Evolutionary conservation across 2,797 vertebrate genomes (phyloP), one percentile per base, ranked within the genome.

Genomic region (Halcyon leucocephala): DNA sequence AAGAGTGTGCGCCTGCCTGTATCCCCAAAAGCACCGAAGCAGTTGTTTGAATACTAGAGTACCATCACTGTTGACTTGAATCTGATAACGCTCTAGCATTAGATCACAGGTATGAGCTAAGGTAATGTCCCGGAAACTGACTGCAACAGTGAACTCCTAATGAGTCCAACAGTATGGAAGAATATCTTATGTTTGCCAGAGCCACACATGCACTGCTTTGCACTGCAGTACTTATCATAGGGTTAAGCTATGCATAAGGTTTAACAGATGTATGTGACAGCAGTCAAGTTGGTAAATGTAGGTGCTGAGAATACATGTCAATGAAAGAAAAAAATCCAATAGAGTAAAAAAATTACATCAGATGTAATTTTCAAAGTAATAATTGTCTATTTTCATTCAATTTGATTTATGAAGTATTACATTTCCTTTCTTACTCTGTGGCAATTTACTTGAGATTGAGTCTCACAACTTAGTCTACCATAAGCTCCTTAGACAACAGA

Each of bases 401-500:
- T 65, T 90, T 90, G 9, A 42, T 86, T 58, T 46, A 52, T 64
- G 15, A 85, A 65, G 7, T n/a, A 61, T 71, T 92, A 54, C 2
- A 54, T 78, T 80, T 74, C 29, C 14, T 83, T 91, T 58, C 49
- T 70, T 48, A 74, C 4, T 69, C 37, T 35, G 33, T 51, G n/a
- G 8, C 8, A 81, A 41, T 91, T 87, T 80, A 31, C 15, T 65
- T 29, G 19, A 89, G 66, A 86, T 35, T 66, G 41, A 82, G 52
- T 64, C 65, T 14, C 72, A 76, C n/a, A 69, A 2, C 42, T 29
- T 46, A 51, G 41, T 42, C 26, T 42, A 35, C 46, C 41, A 10
- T n/a, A 86, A 79, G 18, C 51, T 84, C 58, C 90, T 89, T 39
- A 82, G 76, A 79, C 94, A 83, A 88, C 4, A 81, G 72, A 83